Evolutionary conservation across 2,888 invertebrate genomes (phyloP).

Genomic region (Empis stercorea): DNA sequence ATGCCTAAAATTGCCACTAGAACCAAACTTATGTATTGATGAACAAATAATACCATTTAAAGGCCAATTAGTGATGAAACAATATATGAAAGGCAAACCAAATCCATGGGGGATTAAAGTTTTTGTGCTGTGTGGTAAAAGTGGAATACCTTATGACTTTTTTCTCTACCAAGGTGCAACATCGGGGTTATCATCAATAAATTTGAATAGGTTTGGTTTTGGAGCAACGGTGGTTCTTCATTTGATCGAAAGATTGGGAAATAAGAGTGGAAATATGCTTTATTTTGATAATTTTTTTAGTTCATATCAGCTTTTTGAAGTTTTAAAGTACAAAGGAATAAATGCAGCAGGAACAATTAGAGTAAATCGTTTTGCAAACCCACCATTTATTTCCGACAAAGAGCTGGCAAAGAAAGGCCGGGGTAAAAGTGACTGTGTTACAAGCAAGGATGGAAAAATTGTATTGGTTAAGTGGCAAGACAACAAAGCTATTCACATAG

Average conservation of each 20-base stretch:
- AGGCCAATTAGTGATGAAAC: not conserved
- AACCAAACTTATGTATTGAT: not conserved
- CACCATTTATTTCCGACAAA: constrained; percentile 3
- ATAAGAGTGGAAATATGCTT: not conserved
- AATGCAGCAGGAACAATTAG: constrained; percentile 1
- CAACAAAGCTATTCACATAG: constrained; percentile 6
- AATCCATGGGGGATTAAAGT: constrained; percentile 5
- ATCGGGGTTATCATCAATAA: not conserved
- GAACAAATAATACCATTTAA: not conserved
- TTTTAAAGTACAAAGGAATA: not conserved
- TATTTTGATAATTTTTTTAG: constrained; percentile 3
- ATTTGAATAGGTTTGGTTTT: constrained; percentile 2
- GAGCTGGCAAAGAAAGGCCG: constrained; percentile 6
- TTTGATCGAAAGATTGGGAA: not conserved
- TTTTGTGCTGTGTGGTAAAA: constrained; percentile 5
- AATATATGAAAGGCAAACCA: constrained; percentile 1
- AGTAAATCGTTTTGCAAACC: not conserved
- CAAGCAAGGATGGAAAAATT: constrained; percentile 5
- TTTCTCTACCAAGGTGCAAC: constrained; percentile 1
- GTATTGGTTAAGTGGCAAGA: constrained; percentile 6
- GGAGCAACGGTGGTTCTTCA: not conserved
- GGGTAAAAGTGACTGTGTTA: constrained; percentile 3
- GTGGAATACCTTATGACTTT: constrained; percentile 5
- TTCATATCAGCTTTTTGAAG: not conserved
- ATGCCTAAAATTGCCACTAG: not conserved